Conservation (phyloP, 1,140 invertebrate species). For the Bombus terrestris region DNA sequence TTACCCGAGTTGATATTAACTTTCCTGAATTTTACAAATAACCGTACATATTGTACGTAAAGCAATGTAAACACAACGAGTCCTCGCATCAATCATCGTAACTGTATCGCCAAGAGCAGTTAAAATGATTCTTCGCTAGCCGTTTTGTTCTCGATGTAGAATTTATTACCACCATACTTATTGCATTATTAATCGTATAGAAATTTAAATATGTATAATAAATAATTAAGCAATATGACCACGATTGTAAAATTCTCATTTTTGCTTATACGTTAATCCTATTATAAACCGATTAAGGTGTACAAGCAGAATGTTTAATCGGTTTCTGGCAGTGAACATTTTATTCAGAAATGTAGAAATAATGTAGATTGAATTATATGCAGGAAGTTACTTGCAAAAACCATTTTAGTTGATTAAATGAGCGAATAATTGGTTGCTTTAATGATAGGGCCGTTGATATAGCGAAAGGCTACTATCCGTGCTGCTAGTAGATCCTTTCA, state of each 20-base stretch:
- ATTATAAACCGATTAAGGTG: neutral
- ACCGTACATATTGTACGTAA: too few relatives aligned
- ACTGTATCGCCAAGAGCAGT: too few relatives aligned
- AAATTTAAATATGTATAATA: too few relatives aligned
- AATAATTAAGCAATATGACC: neutral
- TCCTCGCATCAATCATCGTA: too few relatives aligned
- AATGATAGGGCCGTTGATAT: slow-evolving; percentile 8
- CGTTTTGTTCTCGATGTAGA: too few relatives aligned
- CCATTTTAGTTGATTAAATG: slow-evolving; percentile 25
- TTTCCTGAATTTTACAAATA: too few relatives aligned
- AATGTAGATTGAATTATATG: neutral
- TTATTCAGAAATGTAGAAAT: neutral
- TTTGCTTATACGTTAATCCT: neutral
- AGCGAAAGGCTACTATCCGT: neutral
- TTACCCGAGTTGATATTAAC: too few relatives aligned
- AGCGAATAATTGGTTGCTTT: slow-evolving; percentile 35
- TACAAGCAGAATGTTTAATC: neutral
- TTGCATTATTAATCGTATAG: neutral
- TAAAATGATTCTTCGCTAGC: too few relatives aligned
- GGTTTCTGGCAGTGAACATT: neutral
- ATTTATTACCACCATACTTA: too few relatives aligned
- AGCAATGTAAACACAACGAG: too few relatives aligned
- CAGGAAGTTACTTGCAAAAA: slow-evolving; percentile 2
- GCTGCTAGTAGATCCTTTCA: neutral
- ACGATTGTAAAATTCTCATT: neutral